Evolutionary conservation across 2,888 invertebrate species (phyloP), one percentile per base, ranked within the genome.

Genomic region (Slavum lentiscoides): DNA sequence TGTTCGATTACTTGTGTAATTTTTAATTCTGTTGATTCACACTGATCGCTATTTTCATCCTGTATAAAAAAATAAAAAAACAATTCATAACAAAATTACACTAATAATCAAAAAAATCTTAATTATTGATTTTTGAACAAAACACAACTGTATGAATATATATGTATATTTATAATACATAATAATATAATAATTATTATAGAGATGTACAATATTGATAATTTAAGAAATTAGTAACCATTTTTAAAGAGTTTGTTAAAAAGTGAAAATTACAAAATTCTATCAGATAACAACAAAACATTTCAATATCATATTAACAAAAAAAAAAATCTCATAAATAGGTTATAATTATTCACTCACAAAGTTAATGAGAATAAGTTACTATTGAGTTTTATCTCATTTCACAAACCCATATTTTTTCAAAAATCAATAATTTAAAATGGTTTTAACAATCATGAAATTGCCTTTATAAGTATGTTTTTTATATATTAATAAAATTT

Each of bases 1-100:
- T 55, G 15, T 55, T 80, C 70, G 62, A 80, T 80, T 58, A 21
- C 30, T 64, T 69, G 61, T 72, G 77, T 80, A 39, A 64, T 70
- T 30, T 21, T 19, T 55, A 39, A 55, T 72, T 80, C 77, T 19
- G 43, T 39, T 30, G 30, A 30, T 17, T 80, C 55, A 80, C 23
- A 62, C 62, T 49, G 17, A 17, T 70, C 39, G 53, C 21, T 55
- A 70, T 39, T 55, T 64, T 64, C 70, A 70, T 72, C 53, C 77
- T 80, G 13, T 43, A 21, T 2, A 43, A 55, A 74, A 9, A 67
- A 69, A 17, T 17, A 3, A 55, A 61, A 23, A 23, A 2, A 61
- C 13, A 61, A 3, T 61, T 4, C 4, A 61, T 13, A 13, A 23
- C 21, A 13, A 9, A 13, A 23, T 23, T 61, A 13, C 7, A 4